These are phyloP conservation scores for Synergus gifuensis DNA, from an alignment of 2,888 invertebrate species.

Conservation along the genomic window DNA sequence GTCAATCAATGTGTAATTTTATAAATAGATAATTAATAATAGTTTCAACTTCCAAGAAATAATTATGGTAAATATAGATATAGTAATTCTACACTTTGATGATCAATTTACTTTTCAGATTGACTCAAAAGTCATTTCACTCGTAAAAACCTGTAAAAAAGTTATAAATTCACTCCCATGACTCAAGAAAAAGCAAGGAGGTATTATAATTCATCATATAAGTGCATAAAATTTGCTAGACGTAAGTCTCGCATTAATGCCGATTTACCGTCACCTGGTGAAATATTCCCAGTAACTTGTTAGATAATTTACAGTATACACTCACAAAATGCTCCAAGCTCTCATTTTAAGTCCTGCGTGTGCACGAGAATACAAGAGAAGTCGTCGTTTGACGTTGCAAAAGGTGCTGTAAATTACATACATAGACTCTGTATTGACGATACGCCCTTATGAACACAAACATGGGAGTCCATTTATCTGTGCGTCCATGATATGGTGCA, in stretches of 20 bases:
- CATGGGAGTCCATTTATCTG: neutral
- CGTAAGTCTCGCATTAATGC: constrained; percentile 65
- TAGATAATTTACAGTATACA: constrained; percentile 60
- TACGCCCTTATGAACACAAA: constrained; percentile 55
- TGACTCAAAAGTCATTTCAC: too few relatives aligned
- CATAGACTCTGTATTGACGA: constrained; percentile 55
- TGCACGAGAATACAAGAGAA: neutral
- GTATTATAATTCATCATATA: constrained; percentile 10
- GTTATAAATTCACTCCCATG: too few relatives aligned
- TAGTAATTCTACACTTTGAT: too few relatives aligned
- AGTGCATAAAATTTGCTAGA: constrained; percentile 16
- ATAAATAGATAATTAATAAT: too few relatives aligned
- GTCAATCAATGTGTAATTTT: too few relatives aligned
- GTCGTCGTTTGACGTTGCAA: constrained; percentile 11
- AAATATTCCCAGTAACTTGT: constrained; percentile 64
- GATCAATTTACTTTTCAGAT: too few relatives aligned
- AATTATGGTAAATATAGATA: too few relatives aligned
- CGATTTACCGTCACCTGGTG: constrained; percentile 65
- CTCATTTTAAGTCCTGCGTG: constrained; percentile 8
- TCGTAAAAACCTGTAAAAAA: too few relatives aligned
- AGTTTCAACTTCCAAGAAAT: too few relatives aligned
- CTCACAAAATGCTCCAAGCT: constrained; percentile 30
- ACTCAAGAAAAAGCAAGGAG: neutral
- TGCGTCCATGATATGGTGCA: neutral
- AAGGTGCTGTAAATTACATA: constrained; percentile 58